Conservation (phyloP, 1,140 invertebrate species). For the Drosophila mojavensis region DNA sequence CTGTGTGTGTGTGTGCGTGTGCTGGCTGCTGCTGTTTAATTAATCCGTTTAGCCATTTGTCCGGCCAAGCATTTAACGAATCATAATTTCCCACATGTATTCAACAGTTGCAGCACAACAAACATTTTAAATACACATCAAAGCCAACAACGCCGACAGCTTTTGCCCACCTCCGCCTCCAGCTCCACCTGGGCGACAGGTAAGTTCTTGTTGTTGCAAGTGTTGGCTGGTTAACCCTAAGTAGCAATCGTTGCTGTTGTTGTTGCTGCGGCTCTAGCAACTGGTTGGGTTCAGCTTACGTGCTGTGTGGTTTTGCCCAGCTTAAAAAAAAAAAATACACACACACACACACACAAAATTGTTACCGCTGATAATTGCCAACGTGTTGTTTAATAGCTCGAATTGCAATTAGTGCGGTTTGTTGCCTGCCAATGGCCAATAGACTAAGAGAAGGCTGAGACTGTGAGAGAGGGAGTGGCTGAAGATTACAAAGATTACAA, state of each 20-base stretch:
- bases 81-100: slow-evolving; percentile 79
- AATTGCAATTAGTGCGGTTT: slow-evolving; percentile 76
- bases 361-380: slow-evolving; percentile 70
- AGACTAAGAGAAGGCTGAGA: neutral
- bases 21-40: slow-evolving; percentile 39
- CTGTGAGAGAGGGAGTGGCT: neutral
- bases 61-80: slow-evolving; percentile 51
- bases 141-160: slow-evolving; percentile 41
- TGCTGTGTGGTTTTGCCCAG: slow-evolving; percentile 25
- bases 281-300: slow-evolving; percentile 11
- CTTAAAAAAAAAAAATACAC: neutral
- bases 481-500: neutral
- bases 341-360: neutral
- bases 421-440: slow-evolving; percentile 33
- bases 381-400: slow-evolving; percentile 70
- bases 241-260: slow-evolving; percentile 43
- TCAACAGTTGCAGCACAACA: slow-evolving; percentile 7
- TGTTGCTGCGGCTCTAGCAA: neutral
- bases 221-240: slow-evolving; percentile 80
- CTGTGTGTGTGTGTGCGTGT: neutral
- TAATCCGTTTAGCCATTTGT: slow-evolving; percentile 70
- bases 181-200: neutral
- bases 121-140: slow-evolving; percentile 75
- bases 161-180: neutral
- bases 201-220: slow-evolving; percentile 40